Evolutionary conservation across 2,797 vertebrate species (phyloP), one percentile per base, ranked within the genome.

Genomic region (Pygocentrus nattereri): DNA sequence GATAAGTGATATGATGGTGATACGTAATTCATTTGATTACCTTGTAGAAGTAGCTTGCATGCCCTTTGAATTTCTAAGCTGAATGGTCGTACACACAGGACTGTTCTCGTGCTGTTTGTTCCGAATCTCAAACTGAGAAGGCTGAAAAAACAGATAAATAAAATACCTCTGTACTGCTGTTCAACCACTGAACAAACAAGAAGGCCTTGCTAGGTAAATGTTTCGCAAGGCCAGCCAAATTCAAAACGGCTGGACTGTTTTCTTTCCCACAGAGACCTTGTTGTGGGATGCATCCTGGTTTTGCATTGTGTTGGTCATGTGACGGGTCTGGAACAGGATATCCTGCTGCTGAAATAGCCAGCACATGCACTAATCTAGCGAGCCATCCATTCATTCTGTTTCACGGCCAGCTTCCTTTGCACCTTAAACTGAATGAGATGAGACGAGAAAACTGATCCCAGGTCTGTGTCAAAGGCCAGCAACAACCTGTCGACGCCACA

Each of bases 261-360:
- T 56, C 50, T 54, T 73, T 73, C 27, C 30, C 50, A 38, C 5
- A 38, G 71, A 73, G 27, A 56, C 50, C 71, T 73, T 59, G 38
- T 38, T 78, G 2, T 31, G 41, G 3, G 54, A 44, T 34, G 54
- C 59, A 70, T 76, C 70, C 75, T 83, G 79, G 79, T 65, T 83
- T 38, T 80, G 56, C 69, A 82, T 82, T 82, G 80, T 82, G 69
- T 67, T 50, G 15, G 83, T 88, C 88, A 88, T 82, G 85, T 89
- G 87, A 86, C 77, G 78, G 80, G 79, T 80, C 85, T 86, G 64
- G 65, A 80, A 80, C 88, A 92, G 93, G 91, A 93, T 91, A 90
- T 93, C 93, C 91, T 88, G 74, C 80, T 89, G 76, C 85, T 86
- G 85, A 83, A 87, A 73, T 82, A 78, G 38, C 81, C 61, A 34